Base-by-base conservation (phyloP, 2,888 invertebrate species). In the Temnothorax rugatulus region DNA sequence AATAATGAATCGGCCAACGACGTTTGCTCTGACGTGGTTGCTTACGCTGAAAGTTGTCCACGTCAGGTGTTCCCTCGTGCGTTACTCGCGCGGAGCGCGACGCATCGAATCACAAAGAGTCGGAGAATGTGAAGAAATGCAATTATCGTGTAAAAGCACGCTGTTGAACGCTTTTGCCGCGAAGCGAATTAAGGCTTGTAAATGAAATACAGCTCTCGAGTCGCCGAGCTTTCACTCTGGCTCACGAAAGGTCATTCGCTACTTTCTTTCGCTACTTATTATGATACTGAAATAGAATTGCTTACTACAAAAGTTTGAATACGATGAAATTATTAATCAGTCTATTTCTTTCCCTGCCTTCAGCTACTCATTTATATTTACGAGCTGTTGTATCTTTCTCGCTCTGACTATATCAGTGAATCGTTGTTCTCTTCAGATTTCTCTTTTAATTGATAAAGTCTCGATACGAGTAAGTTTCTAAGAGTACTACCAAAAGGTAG, bases 11-110 rank as follows among this genome's bases (percentile, higher is more conserved):
- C 82, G 86, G 82, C 73, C 77, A 84, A 64, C 86, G 74, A 87
- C 82, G 73, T 59, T 84, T 86, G 74, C 66, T 79, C 86, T 91
- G 90, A 90, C 91, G 91, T 90, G 89, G 91, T 88, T 85, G 85
- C 83, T 88, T 88, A 84, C 88, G 89, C 74, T 79, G 61, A 59
- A 79, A 83, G 73, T 77, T 79, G 75, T 84, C 87, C 88, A 90
- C 90, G 91, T 90, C 91, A 91, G 87, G 75, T 84, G 69, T 86
- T 86, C 69, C 69, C 82, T 44, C 47, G 11, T 59, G 25, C n/a
- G 34, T 25, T 69, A 29, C 18, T 74, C 44, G 50, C 44, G 50
- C 68, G 54, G 44, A 74, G 29, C 29, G 66, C 75, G 50, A 64
- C 38, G 41, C 57, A 29, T 68, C 41, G 75, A 44, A 76, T 84